A percentile compares a stretch with the other conserved stretches of the same genome.
These are phyloP conservation scores for Notiomystis cincta DNA, from an alignment of 2,113 vertebrate species.

Conservation along the genomic window DNA sequence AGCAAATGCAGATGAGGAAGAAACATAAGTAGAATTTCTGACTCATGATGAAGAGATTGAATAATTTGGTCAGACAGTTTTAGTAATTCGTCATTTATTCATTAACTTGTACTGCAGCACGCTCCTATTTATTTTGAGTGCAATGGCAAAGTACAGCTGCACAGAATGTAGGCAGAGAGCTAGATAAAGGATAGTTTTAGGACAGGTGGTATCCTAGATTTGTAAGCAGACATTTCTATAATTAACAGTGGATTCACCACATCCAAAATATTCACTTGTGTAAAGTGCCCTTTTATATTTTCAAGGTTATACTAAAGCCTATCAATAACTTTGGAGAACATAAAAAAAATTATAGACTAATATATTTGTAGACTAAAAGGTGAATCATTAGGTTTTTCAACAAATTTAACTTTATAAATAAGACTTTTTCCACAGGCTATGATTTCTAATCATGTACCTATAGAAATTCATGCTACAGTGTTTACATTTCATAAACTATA, in stretches of 20 bases:
- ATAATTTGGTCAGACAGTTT: background rate
- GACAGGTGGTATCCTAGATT: constrained; percentile 50
- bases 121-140: background rate
- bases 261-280: background rate
- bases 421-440: constrained; percentile 44
- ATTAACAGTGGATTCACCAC: constrained; percentile 7
- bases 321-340: background rate
- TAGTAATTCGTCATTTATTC: constrained; percentile 31
- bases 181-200: constrained; percentile 28
- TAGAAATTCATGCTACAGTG: constrained; percentile 47
- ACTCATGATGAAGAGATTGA: background rate
- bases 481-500: constrained; percentile 62
- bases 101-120: background rate
- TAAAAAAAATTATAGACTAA: background rate
- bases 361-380: background rate
- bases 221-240: background rate
- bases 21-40: constrained; percentile 6
- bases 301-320: background rate
- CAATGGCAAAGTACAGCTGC: background rate
- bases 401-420: constrained; percentile 49
- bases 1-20: background rate
- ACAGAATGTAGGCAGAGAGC: background rate
- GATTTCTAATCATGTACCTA: constrained; percentile 65
- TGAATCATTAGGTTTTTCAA: constrained; percentile 56
- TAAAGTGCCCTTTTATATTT: background rate